Base-by-base conservation (phyloP, 2,888 invertebrate genomes). In the Plusia festucae region DNA sequence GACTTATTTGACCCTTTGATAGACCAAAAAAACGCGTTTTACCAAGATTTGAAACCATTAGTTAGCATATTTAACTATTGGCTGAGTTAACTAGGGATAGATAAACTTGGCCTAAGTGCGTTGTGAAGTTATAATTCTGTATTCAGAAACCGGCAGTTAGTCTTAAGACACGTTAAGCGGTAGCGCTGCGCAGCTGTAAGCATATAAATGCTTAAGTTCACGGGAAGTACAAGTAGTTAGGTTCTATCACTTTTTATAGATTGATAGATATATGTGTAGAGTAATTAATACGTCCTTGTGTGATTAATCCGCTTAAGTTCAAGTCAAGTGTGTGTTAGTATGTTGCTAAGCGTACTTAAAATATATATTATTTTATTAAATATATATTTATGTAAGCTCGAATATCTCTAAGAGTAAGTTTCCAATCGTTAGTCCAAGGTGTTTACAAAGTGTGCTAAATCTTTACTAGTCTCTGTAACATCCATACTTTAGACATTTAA, bases 301-400 rank as follows among this genome's bases (percentile, higher is more conserved):
- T 13, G 13, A 15, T 30, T 30, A 9, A 34, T 15, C 34, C 15
- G 8, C n/a, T 40, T 40, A 46, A 2, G 7, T 18, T 16, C 9
- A 16, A 46, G 46, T 46, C 16, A 46, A 18, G 46, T 18, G 46
- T 46, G 44, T 16, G 6, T 46, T 20, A 49, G 18, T 49, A 16
- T 18, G 46, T 49, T 49, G 20, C 46, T 11, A 18, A 49, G 46
- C 46, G 46, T 49, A 49, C 46, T 49, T 49, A 49, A 49, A 4
- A 49, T 20, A 20, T 40, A 20, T 49, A 49, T 20, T 49, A 49
- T 49, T 49, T 49, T 49, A 49, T 18, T 20, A 49, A 49, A 18
- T 18, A 9, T 46, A 46, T 46, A 49, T 49, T 49, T 20, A 49
- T 3, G 8, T 49, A 40, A n/a, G 40, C 40, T 40, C 40, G 40